Percentiles rank a stretch among this genome's conserved stretches.
Evolutionary conservation across 2,888 invertebrate genomes (phyloP).

Genomic region (Xestia sexstrigata): DNA sequence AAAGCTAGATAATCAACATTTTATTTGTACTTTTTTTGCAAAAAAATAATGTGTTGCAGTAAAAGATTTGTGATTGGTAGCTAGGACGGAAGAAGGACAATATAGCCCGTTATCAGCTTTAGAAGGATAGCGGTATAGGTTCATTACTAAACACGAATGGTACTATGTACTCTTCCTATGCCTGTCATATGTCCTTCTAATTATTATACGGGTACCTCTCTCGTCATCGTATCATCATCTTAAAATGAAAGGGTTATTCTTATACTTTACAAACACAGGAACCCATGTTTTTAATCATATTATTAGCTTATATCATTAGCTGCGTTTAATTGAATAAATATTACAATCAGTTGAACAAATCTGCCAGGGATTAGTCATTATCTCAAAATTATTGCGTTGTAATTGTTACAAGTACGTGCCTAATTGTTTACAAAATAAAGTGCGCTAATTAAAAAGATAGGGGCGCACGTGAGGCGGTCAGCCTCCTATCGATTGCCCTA

Average conservation of each 20-base stretch:
- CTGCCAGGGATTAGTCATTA: constrained; percentile 23
- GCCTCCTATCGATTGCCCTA: no score
- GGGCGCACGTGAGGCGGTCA: not conserved
- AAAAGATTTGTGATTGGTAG: not conserved
- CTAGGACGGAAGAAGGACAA: not conserved
- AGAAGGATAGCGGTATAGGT: not conserved
- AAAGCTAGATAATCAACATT: not conserved
- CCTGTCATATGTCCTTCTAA: not conserved
- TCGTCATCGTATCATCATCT: not conserved
- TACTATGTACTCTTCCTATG: not conserved
- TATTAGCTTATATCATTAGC: not conserved
- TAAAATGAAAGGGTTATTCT: not conserved
- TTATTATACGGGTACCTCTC: no score
- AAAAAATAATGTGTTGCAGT: not conserved
- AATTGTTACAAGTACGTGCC: not conserved
- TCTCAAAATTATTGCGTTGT: constrained; percentile 3
- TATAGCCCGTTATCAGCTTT: not conserved
- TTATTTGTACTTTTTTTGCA: not conserved
- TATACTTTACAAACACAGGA: not conserved
- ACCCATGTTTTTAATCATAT: not conserved
- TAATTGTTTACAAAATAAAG: constrained; percentile 1
- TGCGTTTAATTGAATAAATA: constrained; percentile 1
- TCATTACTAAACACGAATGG: not conserved
- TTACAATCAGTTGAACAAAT: constrained; percentile 16
- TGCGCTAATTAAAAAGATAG: not conserved